Evolutionary conservation across 2,888 invertebrate genomes (phyloP).

Genomic region (Cheilosia impressa): DNA sequence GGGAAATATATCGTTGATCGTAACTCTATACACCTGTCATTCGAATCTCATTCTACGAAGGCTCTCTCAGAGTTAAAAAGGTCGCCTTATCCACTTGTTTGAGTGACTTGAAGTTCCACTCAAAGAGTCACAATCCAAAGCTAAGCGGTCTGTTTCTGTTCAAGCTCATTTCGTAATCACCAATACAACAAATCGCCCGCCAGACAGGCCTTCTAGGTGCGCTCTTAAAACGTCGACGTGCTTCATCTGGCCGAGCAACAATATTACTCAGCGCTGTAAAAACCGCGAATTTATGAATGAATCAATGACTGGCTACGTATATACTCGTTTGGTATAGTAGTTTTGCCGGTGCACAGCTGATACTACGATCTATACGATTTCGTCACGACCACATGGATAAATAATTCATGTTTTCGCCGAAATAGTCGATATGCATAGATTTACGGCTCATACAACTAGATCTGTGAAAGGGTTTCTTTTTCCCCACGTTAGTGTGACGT

Average conservation of each 20-base stretch:
- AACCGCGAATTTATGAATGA: slow-evolving; percentile 61
- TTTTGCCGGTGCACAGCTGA: slow-evolving; percentile 47
- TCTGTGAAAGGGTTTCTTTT: neutral
- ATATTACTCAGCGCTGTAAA: slow-evolving; percentile 56
- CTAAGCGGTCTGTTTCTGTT: neutral
- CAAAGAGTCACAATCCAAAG: slow-evolving; percentile 11
- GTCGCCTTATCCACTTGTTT: neutral
- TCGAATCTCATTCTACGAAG: neutral
- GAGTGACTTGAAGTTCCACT: slow-evolving; percentile 26
- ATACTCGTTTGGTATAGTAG: neutral
- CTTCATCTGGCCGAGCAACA: slow-evolving; percentile 18
- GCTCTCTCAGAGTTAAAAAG: neutral
- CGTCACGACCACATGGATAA: slow-evolving; percentile 22
- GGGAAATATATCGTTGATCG: neutral
- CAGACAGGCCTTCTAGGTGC: slow-evolving; percentile 24
- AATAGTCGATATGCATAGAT: slow-evolving; percentile 10
- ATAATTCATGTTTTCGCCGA: slow-evolving; percentile 25
- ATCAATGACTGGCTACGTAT: slow-evolving; percentile 22
- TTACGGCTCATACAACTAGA: neutral
- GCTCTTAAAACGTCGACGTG: slow-evolving; percentile 12
- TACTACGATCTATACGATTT: slow-evolving; percentile 15
- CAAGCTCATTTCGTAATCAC: slow-evolving; percentile 11
- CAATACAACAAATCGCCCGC: neutral
- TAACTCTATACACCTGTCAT: neutral
- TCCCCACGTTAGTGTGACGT: slow-evolving; percentile 23